Evolutionary conservation across 64 coral and sea anemone species (phyloP), one percentile per base, ranked within the genome.

Genomic region (Pocillopora verrucosa): DNA sequence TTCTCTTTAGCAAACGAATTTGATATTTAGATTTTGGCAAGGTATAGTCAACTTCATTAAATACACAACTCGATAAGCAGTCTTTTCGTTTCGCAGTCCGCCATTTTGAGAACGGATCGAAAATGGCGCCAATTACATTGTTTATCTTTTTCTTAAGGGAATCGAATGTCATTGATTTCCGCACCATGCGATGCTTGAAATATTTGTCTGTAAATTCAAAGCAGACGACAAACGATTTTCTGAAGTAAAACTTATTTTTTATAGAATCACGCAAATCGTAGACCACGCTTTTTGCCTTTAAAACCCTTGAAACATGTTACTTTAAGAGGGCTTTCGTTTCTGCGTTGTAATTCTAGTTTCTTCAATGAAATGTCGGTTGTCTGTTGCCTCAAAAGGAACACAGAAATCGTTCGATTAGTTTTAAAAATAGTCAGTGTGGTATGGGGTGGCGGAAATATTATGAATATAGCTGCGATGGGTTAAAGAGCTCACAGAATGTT

Each of bases 11-110:
- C 3, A 51, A 51, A 67, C 9, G 30, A 67, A 24, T 70, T 11
- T 25, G n/a, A 0, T 10, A 11, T 19, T 69, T 9, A 24, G 20
- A 69, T n/a, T 69, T 69, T 9, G 19, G n/a, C 22, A 5, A n/a
- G 22, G 11, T 2, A n/a, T 63, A 5, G 10, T 24, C 67, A 24
- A 25, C 25, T 24, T 70, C n/a, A 70, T 70, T 70, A 30, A 70
- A 70, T 70, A 70, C 67, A 70, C n/a, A 70, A 70, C 67, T 70
- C 67, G 67, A 70, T 70, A 70, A 24, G 25, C 67, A 24, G 67
- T 11, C 67, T 24, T 70, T 70, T 70, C 67, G 11, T 20, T 51
- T 25, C 67, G 67, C 22, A 70, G 25, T 70, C 67, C n/a, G 67
- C 67, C 67, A 70, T 70, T 30, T 70, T 70, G 67, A 25, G 5